phyloP scores from a whole-genome alignment of 2,113 vertebrate genomes.

The Egretta garzetta region DNA sequence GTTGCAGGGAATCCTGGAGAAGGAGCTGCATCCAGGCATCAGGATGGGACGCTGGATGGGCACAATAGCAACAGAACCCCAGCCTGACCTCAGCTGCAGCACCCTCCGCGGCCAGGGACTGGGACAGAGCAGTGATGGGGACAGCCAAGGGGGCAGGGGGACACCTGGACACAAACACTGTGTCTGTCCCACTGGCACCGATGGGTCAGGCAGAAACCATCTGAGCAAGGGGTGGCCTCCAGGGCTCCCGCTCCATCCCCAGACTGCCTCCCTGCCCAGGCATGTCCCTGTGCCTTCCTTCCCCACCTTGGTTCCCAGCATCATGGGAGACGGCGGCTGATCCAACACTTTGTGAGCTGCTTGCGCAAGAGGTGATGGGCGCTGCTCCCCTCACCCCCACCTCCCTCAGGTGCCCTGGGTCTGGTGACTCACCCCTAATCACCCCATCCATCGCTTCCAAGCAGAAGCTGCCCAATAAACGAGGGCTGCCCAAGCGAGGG shows the following conservation, averaged over 20 bases:
- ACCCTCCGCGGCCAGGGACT: neutral
- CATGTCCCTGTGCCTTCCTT: neutral
- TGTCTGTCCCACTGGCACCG: accelerated
- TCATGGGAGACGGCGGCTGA: accelerated
- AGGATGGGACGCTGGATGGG: neutral
- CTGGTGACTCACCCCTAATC: neutral
- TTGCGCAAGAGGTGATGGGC: neutral
- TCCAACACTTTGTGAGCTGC: neutral
- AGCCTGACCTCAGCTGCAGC: neutral
- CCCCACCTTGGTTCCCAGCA: neutral
- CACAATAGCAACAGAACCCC: neutral
- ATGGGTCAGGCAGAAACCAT: neutral
- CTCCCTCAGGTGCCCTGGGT: neutral
- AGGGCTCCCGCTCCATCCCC: neutral
- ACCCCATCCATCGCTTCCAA: accelerated
- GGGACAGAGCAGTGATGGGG: neutral
- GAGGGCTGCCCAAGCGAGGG: neutral
- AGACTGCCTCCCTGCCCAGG: neutral
- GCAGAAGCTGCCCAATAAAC: neutral
- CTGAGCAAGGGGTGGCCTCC: neutral
- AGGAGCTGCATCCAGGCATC: neutral
- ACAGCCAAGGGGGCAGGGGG: neutral
- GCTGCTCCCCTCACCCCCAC: neutral
- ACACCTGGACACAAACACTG: neutral
- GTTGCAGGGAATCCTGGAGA: neutral